A percentile compares a stretch with the other conserved stretches of the same genome.
Evolutionary conservation across 2,797 vertebrate genomes (phyloP).

Genomic region (Chromobotia macracanthus): DNA sequence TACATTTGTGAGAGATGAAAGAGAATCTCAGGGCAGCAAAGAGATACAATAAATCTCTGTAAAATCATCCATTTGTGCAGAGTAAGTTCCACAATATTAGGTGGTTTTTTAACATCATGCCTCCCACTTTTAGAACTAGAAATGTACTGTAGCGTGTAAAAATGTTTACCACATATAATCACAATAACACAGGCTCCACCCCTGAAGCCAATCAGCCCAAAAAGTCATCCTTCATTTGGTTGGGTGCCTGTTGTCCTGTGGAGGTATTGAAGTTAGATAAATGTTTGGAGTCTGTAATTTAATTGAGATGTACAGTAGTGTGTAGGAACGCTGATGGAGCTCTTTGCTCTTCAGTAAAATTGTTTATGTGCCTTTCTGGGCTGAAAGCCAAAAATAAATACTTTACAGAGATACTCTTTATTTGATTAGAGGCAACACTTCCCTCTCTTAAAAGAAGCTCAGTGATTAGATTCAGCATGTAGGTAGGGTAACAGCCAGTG

Average conservation of each 20-base stretch:
- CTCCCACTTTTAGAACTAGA: neutral
- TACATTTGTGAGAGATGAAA: neutral
- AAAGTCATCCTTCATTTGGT: conserved; percentile 22
- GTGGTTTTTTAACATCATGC: neutral
- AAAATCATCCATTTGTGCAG: neutral
- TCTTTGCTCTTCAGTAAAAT: conserved; percentile 27
- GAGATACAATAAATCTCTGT: neutral
- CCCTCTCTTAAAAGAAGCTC: conserved; percentile 15
- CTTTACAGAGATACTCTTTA: conserved; percentile 22
- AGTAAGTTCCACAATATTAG: neutral
- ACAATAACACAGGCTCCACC: conserved; percentile 9
- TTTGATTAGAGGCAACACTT: conserved; percentile 36
- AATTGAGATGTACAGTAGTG: conserved; percentile 13
- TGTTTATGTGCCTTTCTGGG: conserved; percentile 26
- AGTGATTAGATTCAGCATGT: conserved; percentile 16
- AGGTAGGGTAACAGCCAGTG: neutral
- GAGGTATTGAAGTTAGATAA: conserved; percentile 25
- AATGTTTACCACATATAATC: conserved; percentile 7
- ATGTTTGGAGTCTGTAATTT: conserved; percentile 15
- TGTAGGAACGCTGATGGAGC: conserved; percentile 37
- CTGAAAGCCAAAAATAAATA: conserved; percentile 24
- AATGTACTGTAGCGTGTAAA: neutral
- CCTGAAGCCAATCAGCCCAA: neutral
- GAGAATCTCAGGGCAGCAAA: neutral
- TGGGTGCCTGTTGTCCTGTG: conserved; percentile 34